Base-by-base conservation (phyloP, 2,797 vertebrate species). In the Sitta carolinensis region DNA sequence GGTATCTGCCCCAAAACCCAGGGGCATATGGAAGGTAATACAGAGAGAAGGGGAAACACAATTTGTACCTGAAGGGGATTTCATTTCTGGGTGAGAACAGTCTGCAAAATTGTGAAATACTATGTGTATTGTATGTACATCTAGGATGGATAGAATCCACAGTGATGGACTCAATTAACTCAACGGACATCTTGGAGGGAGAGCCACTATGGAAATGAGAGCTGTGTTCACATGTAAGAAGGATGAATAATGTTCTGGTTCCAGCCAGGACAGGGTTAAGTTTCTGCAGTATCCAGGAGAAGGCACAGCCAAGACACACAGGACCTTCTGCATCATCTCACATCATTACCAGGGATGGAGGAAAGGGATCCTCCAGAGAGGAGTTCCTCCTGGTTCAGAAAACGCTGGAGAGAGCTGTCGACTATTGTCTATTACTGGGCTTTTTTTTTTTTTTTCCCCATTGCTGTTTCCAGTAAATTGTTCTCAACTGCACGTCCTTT, bases 371-470 rank as follows among this genome's bases (percentile, higher is more conserved):
- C 29, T 36, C 21, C 26, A 70, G 9, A 5, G 9, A n/a, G 4
- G 16, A 40, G 40, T 1, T 58, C 15, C 27, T 48, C 36, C 36
- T 42, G 9, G 22, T 29, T 40, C 27, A 59, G 22, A 59, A 54
- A 34, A 48, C 13, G 18, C 45, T 22, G 23, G n/a, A 69, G 2
- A 13, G 8, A 66, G 9, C 13, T 9, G 5, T 21, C 14, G 40
- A 40, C 6, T 17, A 2, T 0, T 14, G 22, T 3, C 26, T 25
- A 2, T 15, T 17, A n/a, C 0, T 25, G 16, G 32, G 11, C 0
- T 8, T 21, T 30, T 2, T 36, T 36, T 36, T 8, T 21, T 30
- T 2, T 36, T 36, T 36, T 36, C 36, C 36, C 36, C 36, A 36
- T 36, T 18, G 32, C 19, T 29, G 4, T 25, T 62, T 13, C 19